These are phyloP conservation scores for Himalopsyche tibetana DNA, from an alignment of 2,888 invertebrate genomes.

Conservation along the genomic window DNA sequence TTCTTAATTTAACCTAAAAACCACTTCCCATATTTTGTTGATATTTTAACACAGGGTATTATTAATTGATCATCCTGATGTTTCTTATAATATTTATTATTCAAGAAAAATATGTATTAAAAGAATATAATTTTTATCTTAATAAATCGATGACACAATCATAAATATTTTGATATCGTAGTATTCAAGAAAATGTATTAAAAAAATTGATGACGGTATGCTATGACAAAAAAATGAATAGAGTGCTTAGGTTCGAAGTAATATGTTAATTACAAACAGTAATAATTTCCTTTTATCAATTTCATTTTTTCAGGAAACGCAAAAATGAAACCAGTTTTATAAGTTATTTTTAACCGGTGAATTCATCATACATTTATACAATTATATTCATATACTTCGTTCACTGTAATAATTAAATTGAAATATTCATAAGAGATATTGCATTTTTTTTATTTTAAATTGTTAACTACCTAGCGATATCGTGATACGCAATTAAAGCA, in stretches of 20 bases:
- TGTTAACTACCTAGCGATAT: too few species aligned
- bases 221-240: neutral
- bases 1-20: too few species aligned
- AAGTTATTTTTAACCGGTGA: neutral
- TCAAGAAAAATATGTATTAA: neutral
- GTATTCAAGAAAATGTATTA: neutral
- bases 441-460: too few species aligned
- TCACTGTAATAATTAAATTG: too few species aligned
- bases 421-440: too few species aligned
- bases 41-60: too few species aligned
- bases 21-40: too few species aligned
- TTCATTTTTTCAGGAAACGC: neutral
- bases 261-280: neutral
- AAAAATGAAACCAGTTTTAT: conserved; percentile 8
- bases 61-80: too few species aligned
- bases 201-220: neutral
- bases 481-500: too few species aligned
- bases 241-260: neutral
- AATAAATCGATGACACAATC: conserved; percentile 27
- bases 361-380: neutral
- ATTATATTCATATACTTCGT: neutral
- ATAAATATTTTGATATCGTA: neutral
- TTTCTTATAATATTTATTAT: too few species aligned
- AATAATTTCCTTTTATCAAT: neutral
- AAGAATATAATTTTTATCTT: neutral